Evolutionary conservation across 1,140 invertebrate species (phyloP).

Genomic region (Neodiprion virginianus): DNA sequence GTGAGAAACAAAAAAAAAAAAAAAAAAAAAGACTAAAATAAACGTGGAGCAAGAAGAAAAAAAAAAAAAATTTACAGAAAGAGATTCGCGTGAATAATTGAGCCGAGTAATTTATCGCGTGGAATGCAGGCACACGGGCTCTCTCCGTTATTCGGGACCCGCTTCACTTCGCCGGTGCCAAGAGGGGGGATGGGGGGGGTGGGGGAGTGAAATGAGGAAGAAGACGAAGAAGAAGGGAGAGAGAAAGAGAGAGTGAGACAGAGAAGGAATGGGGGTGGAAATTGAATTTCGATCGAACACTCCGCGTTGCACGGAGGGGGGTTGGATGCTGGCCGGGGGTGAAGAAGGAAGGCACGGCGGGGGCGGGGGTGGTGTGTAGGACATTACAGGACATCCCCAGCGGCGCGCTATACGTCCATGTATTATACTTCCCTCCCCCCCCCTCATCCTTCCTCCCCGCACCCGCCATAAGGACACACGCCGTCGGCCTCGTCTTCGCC

Average conservation of each 20-base stretch:
- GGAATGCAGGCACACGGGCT: no score
- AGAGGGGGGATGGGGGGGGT: background rate
- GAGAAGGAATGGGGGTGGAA: conserved; percentile 9
- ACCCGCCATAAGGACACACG: conserved; percentile 1
- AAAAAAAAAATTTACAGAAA: no score
- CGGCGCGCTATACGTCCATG: no score
- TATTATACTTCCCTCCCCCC: conserved; percentile 19
- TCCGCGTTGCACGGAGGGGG: background rate
- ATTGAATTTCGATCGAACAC: conserved; percentile 14
- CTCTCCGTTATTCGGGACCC: no score
- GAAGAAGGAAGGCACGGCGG: conserved; percentile 14
- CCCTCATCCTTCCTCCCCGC: conserved; percentile 4
- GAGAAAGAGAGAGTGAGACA: conserved; percentile 7
- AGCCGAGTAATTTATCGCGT: no score
- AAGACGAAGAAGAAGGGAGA: conserved; percentile 13
- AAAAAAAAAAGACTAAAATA: no score
- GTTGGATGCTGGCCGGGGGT: conserved; percentile 14
- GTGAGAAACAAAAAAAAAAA: no score
- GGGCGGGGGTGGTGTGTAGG: conserved; percentile 14
- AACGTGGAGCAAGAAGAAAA: no score
- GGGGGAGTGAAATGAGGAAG: conserved; percentile 18
- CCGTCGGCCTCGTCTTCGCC: background rate
- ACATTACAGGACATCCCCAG: conserved; percentile 14
- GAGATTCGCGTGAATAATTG: no score
- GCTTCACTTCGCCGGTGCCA: no score